These are phyloP conservation scores for Lipotes vexillifer DNA, from an alignment of 2,113 vertebrate species.

Conservation along the genomic window DNA sequence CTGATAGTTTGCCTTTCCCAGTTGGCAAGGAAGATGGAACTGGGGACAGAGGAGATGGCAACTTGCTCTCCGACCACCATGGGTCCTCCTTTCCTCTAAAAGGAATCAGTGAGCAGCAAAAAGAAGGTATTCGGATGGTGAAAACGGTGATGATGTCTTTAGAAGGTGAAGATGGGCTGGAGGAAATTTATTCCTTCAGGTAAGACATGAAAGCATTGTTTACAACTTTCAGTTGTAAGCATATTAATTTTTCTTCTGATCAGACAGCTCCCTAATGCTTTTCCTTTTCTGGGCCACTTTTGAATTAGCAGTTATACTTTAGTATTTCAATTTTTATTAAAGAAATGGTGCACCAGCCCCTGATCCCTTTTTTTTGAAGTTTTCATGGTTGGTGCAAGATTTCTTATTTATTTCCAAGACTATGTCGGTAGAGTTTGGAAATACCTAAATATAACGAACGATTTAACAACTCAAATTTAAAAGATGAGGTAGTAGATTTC, in stretches of 20 bases:
- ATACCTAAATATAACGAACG: background rate
- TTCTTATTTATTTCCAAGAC: background rate
- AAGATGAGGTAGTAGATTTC: background rate
- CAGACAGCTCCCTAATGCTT: background rate
- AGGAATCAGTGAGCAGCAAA: slow-evolving; percentile 86
- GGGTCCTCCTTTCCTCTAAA: slow-evolving; percentile 77
- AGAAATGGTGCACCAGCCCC: background rate
- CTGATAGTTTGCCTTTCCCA: slow-evolving; percentile 90
- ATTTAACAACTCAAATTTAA: background rate
- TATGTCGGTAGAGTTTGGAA: background rate
- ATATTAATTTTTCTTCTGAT: background rate
- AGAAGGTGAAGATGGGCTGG: slow-evolving; percentile 89
- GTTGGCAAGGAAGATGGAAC: slow-evolving; percentile 65
- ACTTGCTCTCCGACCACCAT: background rate
- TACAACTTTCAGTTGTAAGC: background rate
- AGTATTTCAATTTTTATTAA: background rate
- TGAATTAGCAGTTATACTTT: background rate
- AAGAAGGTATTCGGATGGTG: slow-evolving; percentile 85
- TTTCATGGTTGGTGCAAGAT: background rate
- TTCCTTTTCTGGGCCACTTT: background rate
- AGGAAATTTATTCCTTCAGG: slow-evolving; percentile 94
- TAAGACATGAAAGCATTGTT: slow-evolving; percentile 63
- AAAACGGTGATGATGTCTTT: slow-evolving; percentile 86
- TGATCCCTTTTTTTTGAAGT: background rate
- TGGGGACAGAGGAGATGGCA: slow-evolving; percentile 55